Conservation (phyloP, 2,888 invertebrate genomes). For the Microctonus brassicae region DNA sequence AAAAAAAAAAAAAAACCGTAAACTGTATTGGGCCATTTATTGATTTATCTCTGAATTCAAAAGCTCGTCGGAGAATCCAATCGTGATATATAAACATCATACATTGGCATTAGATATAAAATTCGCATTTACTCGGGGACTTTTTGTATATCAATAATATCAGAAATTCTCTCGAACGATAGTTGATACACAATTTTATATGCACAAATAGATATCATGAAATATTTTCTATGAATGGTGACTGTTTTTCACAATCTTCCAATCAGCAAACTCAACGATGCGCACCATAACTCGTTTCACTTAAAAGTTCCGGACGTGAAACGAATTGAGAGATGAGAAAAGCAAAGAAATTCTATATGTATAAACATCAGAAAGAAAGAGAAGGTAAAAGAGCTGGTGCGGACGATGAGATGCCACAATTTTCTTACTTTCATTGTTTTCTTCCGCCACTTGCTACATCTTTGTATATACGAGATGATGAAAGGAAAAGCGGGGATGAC, state of each 20-base stretch:
- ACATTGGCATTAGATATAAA: background rate
- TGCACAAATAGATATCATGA: background rate
- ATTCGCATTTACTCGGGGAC: background rate
- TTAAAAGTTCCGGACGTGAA: constrained; percentile 55
- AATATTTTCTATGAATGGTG: background rate
- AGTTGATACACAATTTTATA: background rate
- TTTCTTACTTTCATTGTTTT: constrained; percentile 15
- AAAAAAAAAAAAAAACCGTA: background rate
- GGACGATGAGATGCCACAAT: constrained; percentile 6
- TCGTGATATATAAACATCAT: background rate
- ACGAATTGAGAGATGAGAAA: constrained; percentile 46
- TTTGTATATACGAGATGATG: background rate
- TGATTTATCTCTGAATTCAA: background rate
- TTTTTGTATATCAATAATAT: background rate
- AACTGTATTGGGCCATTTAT: background rate
- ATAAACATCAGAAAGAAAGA: background rate
- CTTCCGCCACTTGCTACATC: background rate
- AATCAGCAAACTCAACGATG: constrained; percentile 13
- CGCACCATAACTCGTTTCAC: constrained; percentile 46
- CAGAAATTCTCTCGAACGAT: background rate
- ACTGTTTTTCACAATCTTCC: background rate
- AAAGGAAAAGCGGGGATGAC: background rate
- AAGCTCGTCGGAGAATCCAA: background rate
- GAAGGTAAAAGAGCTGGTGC: background rate
- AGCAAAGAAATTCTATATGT: background rate